Evolutionary conservation across 2,797 vertebrate genomes (phyloP).

Genomic region (Epinephelus malabaricus): DNA sequence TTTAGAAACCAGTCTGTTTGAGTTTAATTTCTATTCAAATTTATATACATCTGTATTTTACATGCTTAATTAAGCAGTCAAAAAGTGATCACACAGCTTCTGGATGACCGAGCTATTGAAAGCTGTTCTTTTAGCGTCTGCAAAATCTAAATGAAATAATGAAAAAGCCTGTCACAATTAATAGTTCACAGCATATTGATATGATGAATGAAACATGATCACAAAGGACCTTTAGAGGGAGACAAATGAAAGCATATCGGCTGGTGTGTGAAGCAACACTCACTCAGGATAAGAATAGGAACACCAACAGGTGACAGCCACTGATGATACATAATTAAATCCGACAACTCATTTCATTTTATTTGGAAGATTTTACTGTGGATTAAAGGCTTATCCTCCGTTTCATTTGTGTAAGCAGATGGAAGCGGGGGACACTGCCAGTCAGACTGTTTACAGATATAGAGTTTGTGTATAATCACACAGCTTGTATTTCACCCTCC

Average conservation of each 20-base stretch:
- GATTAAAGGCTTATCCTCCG: slow-evolving; percentile 52
- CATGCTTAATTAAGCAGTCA: not conserved
- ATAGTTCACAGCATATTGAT: not conserved
- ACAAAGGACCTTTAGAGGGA: slow-evolving; percentile 74
- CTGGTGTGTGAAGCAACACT: slow-evolving; percentile 15
- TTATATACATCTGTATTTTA: not conserved
- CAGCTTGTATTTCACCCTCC: slow-evolving; percentile 8
- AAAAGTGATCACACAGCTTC: slow-evolving; percentile 3
- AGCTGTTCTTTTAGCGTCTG: not conserved
- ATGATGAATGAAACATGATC: slow-evolving; percentile 39
- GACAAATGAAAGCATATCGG: slow-evolving; percentile 63
- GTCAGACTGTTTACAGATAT: slow-evolving; percentile 54
- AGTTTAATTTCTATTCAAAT: not conserved
- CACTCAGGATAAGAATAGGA: slow-evolving; percentile 48
- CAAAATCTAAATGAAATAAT: slow-evolving; percentile 2
- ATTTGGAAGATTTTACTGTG: slow-evolving; percentile 41
- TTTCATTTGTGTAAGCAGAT: slow-evolving; percentile 64
- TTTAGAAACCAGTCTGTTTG: not conserved
- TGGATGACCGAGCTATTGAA: not conserved
- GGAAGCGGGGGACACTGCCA: slow-evolving; percentile 41
- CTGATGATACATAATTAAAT: slow-evolving; percentile 57
- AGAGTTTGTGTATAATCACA: slow-evolving; percentile 30
- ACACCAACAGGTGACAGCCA: slow-evolving; percentile 71
- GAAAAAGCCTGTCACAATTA: slow-evolving; percentile 4
- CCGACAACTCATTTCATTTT: slow-evolving; percentile 55